These are phyloP conservation scores for Lamprotornis superbus DNA, from an alignment of 2,113 vertebrate species.

Conservation along the genomic window DNA sequence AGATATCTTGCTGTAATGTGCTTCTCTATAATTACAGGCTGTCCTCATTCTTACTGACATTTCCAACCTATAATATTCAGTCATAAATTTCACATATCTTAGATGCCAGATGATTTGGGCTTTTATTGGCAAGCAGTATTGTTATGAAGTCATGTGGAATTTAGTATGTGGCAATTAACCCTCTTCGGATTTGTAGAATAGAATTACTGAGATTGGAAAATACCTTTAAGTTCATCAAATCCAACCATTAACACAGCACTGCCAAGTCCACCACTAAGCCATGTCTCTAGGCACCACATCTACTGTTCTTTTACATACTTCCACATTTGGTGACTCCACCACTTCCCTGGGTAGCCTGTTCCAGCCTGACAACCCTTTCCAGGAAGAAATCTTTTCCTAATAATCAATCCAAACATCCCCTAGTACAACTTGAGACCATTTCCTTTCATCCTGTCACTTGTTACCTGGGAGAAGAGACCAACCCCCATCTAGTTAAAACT, in stretches of 20 bases:
- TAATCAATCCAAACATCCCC: neutral
- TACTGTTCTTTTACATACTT: neutral
- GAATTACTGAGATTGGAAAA: neutral
- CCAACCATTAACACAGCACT: neutral
- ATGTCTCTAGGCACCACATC: neutral
- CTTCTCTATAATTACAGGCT: neutral
- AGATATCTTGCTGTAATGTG: neutral
- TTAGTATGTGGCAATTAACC: neutral
- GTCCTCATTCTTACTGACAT: neutral
- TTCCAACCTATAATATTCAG: neutral
- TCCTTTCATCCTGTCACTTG: neutral
- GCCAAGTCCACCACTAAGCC: neutral
- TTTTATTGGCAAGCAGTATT: neutral
- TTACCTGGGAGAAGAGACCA: neutral
- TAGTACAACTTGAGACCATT: neutral
- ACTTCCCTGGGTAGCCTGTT: neutral
- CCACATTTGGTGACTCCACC: neutral
- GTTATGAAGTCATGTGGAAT: neutral
- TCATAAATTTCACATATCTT: neutral
- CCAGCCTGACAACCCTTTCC: neutral
- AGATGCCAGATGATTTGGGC: neutral
- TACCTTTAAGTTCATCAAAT: neutral
- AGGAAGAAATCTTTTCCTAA: neutral
- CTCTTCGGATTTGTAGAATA: neutral
- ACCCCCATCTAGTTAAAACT: neutral